A percentile compares a stretch with the other conserved stretches of the same genome.
phyloP scores from a whole-genome alignment of 1,140 invertebrate genomes.

The Brachionus sp. region DNA sequence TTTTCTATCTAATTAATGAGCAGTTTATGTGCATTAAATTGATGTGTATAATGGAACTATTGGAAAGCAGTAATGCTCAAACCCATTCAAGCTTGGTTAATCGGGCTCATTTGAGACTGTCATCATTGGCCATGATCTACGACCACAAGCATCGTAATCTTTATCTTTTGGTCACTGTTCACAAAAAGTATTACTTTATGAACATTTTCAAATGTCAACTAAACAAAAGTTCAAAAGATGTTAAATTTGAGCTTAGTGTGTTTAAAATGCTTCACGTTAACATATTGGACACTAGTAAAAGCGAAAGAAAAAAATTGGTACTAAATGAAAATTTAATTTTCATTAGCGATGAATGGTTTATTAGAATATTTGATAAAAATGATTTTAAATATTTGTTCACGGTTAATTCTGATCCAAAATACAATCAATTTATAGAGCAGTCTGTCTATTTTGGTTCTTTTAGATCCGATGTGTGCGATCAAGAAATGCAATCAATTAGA shows the following conservation, averaged over 20 bases:
- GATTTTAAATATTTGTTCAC: conserved; percentile 1
- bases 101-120: not conserved
- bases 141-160: not conserved
- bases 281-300: conserved; percentile 1
- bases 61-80: not conserved
- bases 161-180: conserved; percentile 11
- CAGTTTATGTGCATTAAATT: not conserved
- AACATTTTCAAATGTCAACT: not conserved
- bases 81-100: conserved; percentile 1
- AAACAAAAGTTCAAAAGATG: not conserved
- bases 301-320: not conserved
- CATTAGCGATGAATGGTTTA: not conserved
- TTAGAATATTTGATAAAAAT: conserved; percentile 3
- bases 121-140: not conserved
- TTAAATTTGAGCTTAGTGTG: not conserved
- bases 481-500: not conserved
- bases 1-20: conserved; percentile 20
- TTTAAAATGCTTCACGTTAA: not conserved
- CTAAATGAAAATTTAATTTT: not conserved
- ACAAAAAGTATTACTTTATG: not conserved
- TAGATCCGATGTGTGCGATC: not conserved
- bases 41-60: conserved; percentile 19
- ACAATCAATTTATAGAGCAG: not conserved
- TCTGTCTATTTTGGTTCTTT: not conserved
- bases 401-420: not conserved